phyloP scores from a whole-genome alignment of 2,888 invertebrate species.

The Aleiodes leptofemur region DNA sequence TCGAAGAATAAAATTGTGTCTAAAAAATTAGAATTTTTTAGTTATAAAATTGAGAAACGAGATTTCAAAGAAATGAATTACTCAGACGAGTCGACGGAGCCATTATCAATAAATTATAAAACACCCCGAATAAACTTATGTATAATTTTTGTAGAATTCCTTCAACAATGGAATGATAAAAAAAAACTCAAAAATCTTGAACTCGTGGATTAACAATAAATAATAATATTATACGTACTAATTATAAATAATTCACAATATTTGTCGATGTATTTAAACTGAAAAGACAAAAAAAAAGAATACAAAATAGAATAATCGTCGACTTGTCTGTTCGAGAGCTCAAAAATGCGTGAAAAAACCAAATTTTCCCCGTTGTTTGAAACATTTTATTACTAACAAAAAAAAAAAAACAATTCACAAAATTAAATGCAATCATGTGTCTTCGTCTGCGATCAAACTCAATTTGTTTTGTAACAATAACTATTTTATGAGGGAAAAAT shows the following conservation, averaged over 20 bases:
- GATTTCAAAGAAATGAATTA: background rate
- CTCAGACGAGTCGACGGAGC: conserved; percentile 27
- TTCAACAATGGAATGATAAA: conserved; percentile 4
- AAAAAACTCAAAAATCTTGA: background rate
- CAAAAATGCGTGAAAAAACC: background rate
- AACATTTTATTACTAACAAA: background rate
- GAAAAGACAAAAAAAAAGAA: background rate
- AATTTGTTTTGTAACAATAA: conserved; percentile 32
- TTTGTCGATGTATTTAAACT: conserved; percentile 36
- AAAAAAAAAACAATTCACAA: background rate
- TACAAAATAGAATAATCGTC: background rate
- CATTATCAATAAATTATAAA: conserved; percentile 34
- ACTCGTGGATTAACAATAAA: conserved; percentile 43
- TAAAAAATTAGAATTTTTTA: background rate
- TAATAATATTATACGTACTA: conserved; percentile 35
- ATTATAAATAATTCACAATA: conserved; percentile 31
- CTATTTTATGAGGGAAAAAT: conserved; percentile 12
- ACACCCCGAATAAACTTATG: background rate
- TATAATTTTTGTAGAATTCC: too few relatives aligned
- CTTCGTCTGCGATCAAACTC: conserved; percentile 37
- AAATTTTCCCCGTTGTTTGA: conserved; percentile 10
- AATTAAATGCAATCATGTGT: conserved; percentile 37
- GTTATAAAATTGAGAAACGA: background rate
- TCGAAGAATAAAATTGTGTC: background rate
- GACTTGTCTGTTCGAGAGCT: conserved; percentile 35